These are phyloP conservation scores for Drosophila bifasciata DNA, from an alignment of 1,140 invertebrate genomes.

Conservation along the genomic window DNA sequence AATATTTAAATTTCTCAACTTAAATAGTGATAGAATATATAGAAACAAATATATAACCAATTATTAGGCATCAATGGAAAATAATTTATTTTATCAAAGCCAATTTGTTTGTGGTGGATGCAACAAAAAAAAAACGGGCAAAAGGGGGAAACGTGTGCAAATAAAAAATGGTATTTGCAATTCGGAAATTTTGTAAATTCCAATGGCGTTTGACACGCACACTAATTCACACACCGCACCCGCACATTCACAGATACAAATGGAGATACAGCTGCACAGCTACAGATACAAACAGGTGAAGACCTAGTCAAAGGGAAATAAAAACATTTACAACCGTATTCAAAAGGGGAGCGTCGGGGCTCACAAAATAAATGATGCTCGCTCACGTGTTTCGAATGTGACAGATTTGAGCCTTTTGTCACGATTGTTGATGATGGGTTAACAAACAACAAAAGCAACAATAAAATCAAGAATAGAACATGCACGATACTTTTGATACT, in stretches of 20 bases:
- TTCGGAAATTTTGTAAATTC: constrained; percentile 75
- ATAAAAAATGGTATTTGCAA: constrained; percentile 69
- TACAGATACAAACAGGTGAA: constrained; percentile 18
- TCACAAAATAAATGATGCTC: constrained; percentile 76
- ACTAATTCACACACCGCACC: constrained; percentile 25
- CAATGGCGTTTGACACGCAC: constrained; percentile 64
- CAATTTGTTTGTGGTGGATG: constrained; percentile 56
- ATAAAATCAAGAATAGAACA: constrained; percentile 1
- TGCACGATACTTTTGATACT: no score
- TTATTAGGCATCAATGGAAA: constrained; percentile 43
- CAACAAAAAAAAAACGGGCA: constrained; percentile 34
- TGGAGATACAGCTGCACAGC: constrained; percentile 25
- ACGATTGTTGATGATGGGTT: constrained; percentile 80
- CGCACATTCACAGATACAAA: constrained; percentile 1
- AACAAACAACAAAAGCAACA: constrained; percentile 65
- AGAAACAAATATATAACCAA: constrained; percentile 36
- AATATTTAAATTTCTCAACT: background rate
- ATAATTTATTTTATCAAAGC: constrained; percentile 65
- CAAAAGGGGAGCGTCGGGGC: constrained; percentile 41
- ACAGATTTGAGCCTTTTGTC: constrained; percentile 80
- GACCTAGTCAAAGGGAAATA: constrained; percentile 66
- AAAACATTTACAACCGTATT: constrained; percentile 69
- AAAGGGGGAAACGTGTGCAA: constrained; percentile 7
- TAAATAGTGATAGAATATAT: no score
- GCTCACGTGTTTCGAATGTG: constrained; percentile 78